Percentiles rank a stretch among this genome's conserved stretches.
phyloP scores from a whole-genome alignment of 2,113 vertebrate genomes.

The Maylandia zebra region DNA sequence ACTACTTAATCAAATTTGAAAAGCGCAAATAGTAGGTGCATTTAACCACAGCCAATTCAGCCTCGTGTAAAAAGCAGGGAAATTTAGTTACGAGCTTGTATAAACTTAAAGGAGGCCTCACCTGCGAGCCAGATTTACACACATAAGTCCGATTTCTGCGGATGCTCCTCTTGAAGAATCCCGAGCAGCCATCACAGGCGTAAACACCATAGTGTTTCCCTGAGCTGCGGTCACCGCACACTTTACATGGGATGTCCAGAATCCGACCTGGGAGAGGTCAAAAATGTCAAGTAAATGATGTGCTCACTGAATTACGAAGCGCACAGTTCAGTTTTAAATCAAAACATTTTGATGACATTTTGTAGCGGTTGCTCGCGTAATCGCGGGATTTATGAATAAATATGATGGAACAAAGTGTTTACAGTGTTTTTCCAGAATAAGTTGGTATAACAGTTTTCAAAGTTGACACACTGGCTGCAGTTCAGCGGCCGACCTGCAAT shows the following conservation, averaged over 20 bases:
- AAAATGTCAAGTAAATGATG: background rate
- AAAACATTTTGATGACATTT: background rate
- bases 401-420: background rate
- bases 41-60: background rate
- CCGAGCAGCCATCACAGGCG: slow-evolving; percentile 96
- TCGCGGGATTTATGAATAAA: background rate
- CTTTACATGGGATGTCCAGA: slow-evolving; percentile 98
- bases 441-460: background rate
- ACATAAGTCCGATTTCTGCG: slow-evolving; percentile 94
- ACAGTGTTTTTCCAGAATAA: background rate
- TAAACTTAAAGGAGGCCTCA: slow-evolving; percentile 40
- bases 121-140: slow-evolving; percentile 98
- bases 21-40: too few relatives aligned
- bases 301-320: background rate
- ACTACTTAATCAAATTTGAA: background rate
- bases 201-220: slow-evolving; percentile 98
- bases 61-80: too few relatives aligned
- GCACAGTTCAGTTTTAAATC: background rate
- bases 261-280: slow-evolving; percentile 82
- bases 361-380: background rate
- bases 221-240: slow-evolving; percentile 95
- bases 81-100: background rate
- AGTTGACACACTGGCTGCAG: background rate
- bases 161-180: slow-evolving; percentile 98
- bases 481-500: background rate